phyloP scores from a whole-genome alignment of 2,797 vertebrate genomes.

The Enteromius paludinosus region DNA sequence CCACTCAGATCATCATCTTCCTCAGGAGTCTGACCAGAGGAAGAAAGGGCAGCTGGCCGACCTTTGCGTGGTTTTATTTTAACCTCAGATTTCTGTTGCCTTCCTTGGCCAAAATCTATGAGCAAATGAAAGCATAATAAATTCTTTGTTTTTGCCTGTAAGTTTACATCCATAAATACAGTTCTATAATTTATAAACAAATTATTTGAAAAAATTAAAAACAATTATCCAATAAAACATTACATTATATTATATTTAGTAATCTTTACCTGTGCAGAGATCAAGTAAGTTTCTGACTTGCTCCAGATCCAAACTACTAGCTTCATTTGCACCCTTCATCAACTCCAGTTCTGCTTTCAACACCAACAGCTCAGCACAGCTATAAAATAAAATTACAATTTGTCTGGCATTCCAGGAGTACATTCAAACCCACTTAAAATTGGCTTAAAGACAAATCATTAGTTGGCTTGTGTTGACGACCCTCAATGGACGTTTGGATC shows the following conservation, averaged over 20 bases:
- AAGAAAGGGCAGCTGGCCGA: conserved; percentile 52
- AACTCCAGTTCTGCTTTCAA: conserved; percentile 89
- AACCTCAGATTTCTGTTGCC: conserved; percentile 67
- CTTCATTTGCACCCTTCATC: conserved; percentile 79
- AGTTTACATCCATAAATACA: background rate
- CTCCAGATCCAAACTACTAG: conserved; percentile 82
- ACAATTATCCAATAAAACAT: background rate
- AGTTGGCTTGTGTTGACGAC: background rate
- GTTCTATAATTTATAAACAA: background rate
- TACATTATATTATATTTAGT: no score
- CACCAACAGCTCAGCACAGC: conserved; percentile 87
- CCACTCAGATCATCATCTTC: conserved; percentile 75
- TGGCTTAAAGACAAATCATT: background rate
- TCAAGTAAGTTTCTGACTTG: conserved; percentile 87
- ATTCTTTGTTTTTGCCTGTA: background rate
- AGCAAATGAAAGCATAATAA: background rate
- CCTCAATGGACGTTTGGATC: background rate
- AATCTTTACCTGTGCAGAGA: conserved; percentile 80
- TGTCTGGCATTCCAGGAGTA: background rate
- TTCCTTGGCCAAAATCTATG: conserved; percentile 52
- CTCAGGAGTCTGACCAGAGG: conserved; percentile 51
- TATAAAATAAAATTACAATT: conserved; percentile 55
- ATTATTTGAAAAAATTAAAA: background rate
- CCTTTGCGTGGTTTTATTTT: conserved; percentile 84
- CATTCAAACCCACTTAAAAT: background rate